Percentiles rank a stretch among this genome's conserved stretches.
phyloP scores from a whole-genome alignment of 2,113 vertebrate genomes.

The Delphinus delphis region DNA sequence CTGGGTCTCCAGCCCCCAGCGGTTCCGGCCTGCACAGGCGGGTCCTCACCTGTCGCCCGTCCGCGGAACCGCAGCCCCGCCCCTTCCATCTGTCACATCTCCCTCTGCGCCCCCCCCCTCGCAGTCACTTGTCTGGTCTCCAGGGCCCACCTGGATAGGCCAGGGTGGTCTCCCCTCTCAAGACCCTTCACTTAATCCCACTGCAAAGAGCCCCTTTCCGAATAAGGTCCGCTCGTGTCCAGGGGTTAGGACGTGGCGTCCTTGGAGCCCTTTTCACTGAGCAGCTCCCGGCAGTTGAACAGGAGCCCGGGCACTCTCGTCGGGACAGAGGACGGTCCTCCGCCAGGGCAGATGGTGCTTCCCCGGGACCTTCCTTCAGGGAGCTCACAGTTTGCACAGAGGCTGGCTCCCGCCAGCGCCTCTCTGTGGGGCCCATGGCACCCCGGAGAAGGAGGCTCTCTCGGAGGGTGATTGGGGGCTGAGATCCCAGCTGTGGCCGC shows the following conservation, averaged over 20 bases:
- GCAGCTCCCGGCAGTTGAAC: background rate
- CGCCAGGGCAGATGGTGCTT: background rate
- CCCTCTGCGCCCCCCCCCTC: background rate
- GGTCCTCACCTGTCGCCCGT: fast-evolving
- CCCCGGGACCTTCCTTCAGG: background rate
- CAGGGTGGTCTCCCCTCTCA: background rate
- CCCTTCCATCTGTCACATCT: background rate
- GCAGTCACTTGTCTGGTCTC: background rate
- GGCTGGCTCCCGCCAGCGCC: background rate
- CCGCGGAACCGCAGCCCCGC: fast-evolving
- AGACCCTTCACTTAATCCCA: background rate
- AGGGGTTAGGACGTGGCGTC: background rate
- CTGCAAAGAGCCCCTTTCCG: background rate
- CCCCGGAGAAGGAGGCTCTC: background rate
- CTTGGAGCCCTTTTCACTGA: background rate
- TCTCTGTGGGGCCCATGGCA: background rate
- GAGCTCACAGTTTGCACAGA: fast-evolving
- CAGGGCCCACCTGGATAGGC: background rate
- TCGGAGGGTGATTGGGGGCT: background rate
- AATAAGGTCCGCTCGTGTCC: fast-evolving
- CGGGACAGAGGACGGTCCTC: background rate
- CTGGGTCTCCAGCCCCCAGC: background rate
- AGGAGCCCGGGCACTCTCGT: background rate
- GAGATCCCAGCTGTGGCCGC: background rate
- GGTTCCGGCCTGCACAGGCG: too few species aligned